Evolutionary conservation across 2,888 invertebrate species (phyloP).

Genomic region (Acanthosepion lycidas): DNA sequence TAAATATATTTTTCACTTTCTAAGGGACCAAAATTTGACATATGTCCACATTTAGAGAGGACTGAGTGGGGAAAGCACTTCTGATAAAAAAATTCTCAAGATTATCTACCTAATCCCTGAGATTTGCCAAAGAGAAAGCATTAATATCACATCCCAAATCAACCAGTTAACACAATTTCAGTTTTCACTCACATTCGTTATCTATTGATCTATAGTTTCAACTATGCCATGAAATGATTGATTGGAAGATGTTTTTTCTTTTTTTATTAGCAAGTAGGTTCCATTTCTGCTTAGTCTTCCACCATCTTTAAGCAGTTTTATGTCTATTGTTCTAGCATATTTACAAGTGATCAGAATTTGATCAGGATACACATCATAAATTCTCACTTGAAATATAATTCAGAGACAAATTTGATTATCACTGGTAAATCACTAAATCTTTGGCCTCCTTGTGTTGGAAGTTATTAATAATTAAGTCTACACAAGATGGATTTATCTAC

Average conservation of each 20-base stretch:
- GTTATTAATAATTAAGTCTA: constrained; percentile 7
- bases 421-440: background rate
- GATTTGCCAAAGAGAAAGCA: background rate
- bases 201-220: background rate
- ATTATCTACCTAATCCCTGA: background rate
- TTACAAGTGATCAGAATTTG: constrained; percentile 7
- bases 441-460: constrained; percentile 33
- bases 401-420: constrained; percentile 33
- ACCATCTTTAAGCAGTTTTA: background rate
- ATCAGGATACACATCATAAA: background rate
- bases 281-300: background rate
- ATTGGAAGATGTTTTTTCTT: background rate
- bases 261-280: background rate
- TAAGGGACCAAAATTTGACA: no score
- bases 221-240: background rate
- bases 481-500: constrained; percentile 14
- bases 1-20: no score
- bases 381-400: constrained; percentile 12
- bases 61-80: no score
- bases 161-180: background rate
- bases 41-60: no score
- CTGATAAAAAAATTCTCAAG: background rate
- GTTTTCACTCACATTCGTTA: background rate
- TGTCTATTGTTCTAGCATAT: background rate
- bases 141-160: background rate